Evolutionary conservation across 2,797 vertebrate species (phyloP).

Genomic region (Sebastiscus tertius): DNA sequence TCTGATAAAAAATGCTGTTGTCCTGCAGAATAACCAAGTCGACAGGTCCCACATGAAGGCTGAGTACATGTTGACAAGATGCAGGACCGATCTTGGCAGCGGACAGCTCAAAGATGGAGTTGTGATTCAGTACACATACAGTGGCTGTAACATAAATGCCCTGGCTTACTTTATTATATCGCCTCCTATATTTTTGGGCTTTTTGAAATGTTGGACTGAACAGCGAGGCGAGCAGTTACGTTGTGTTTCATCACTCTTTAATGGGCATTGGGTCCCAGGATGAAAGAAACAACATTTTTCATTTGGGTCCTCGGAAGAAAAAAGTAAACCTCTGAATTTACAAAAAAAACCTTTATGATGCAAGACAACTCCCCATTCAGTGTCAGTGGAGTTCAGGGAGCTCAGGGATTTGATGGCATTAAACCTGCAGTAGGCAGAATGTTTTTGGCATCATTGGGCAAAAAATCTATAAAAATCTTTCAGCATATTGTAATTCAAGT

Average conservation of each 20-base stretch:
- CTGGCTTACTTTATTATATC: background rate
- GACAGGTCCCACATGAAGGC: conserved; percentile 5
- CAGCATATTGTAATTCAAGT: too few relatives aligned
- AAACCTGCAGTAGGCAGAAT: too few relatives aligned
- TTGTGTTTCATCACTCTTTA: conserved; percentile 72
- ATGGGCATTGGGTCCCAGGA: conserved; percentile 45
- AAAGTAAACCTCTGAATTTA: conserved; percentile 28
- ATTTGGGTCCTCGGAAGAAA: conserved; percentile 35
- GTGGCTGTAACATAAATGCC: conserved; percentile 1
- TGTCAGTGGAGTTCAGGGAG: background rate
- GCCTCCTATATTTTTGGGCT: conserved; percentile 15
- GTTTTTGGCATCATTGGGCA: too few relatives aligned
- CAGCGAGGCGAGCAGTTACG: conserved; percentile 39
- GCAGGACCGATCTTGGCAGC: background rate
- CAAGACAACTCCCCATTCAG: conserved; percentile 13
- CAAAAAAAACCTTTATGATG: conserved; percentile 29
- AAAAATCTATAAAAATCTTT: too few relatives aligned
- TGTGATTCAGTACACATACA: conserved; percentile 6
- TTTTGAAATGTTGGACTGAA: conserved; percentile 32
- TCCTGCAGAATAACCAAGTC: conserved; percentile 21
- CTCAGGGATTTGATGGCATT: conserved; percentile 4
- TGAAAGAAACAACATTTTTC: conserved; percentile 57
- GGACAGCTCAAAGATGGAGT: background rate
- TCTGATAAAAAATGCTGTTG: conserved; percentile 12
- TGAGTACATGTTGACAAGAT: conserved; percentile 11